phyloP scores from a whole-genome alignment of 2,888 invertebrate species.

The Limulus polyphemus region DNA sequence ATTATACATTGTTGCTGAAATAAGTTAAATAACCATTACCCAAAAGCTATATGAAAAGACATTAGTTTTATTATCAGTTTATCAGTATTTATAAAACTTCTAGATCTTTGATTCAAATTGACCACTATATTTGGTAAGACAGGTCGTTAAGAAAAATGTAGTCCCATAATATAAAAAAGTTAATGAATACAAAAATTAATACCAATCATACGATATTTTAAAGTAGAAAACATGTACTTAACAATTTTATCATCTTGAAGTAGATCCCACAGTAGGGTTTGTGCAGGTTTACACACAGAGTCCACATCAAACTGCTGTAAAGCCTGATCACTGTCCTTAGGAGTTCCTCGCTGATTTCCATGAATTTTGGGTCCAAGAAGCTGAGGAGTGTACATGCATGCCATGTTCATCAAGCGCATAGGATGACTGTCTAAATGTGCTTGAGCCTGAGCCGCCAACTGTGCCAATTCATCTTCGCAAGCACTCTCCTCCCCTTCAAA shows the following conservation, averaged over 20 bases:
- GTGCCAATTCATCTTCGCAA: constrained; percentile 58
- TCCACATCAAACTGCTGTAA: constrained; percentile 37
- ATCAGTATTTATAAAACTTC: no score
- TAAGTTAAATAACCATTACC: no score
- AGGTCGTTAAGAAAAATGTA: not conserved
- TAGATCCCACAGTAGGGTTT: constrained; percentile 85
- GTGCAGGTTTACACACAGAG: constrained; percentile 78
- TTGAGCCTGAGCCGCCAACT: constrained; percentile 29
- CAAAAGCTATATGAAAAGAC: no score
- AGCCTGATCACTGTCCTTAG: constrained; percentile 11
- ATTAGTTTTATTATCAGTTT: no score
- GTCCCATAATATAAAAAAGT: no score
- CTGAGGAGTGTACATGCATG: constrained; percentile 33
- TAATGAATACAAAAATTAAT: not conserved
- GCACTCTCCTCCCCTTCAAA: constrained; percentile 82
- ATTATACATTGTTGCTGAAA: no score
- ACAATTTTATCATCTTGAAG: constrained; percentile 81
- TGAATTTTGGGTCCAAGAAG: constrained; percentile 12
- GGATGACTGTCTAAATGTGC: constrained; percentile 35
- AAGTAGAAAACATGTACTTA: constrained; percentile 37
- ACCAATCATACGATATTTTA: not conserved
- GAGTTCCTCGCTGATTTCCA: constrained; percentile 14
- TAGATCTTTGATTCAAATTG: not conserved
- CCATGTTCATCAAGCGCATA: constrained; percentile 37
- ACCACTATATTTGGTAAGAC: not conserved